Conservation (phyloP, 1,140 invertebrate genomes). For the Trichogramma pretiosum region DNA sequence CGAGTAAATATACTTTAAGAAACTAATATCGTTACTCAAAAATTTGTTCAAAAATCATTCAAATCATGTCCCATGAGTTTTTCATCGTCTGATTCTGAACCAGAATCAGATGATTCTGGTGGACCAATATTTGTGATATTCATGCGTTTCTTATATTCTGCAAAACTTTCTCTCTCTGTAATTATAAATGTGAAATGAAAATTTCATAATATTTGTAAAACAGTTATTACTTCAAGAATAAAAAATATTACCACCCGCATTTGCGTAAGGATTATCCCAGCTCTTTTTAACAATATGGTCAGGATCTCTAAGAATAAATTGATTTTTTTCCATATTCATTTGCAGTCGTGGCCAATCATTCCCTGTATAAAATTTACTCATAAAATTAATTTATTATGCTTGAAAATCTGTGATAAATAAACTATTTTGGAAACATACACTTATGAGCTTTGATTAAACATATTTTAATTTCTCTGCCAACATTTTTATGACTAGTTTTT, state of each 20-base stretch:
- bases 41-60: no score
- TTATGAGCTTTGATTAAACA: constrained; percentile 32
- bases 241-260: constrained; percentile 12
- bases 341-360: constrained; percentile 32
- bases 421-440: constrained; percentile 25
- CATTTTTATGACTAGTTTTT: constrained; percentile 28
- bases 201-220: constrained; percentile 5
- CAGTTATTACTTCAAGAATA: no score
- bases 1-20: no score
- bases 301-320: constrained; percentile 25
- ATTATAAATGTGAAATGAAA: no score
- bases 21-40: no score
- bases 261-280: constrained; percentile 5
- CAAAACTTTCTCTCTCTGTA: constrained; percentile 25
- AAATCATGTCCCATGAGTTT: constrained; percentile 11
- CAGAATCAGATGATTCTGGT: constrained; percentile 22
- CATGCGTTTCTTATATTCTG: constrained; percentile 24
- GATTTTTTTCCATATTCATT: constrained; percentile 22
- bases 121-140: constrained; percentile 26
- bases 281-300: constrained; percentile 24
- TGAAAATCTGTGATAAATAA: constrained; percentile 2
- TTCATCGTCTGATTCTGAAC: constrained; percentile 34
- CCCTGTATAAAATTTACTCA: constrained; percentile 23
- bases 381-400: not conserved
- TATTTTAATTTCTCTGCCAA: constrained; percentile 35